Percentiles rank a stretch among this genome's conserved stretches.
Evolutionary conservation across 1,140 invertebrate genomes (phyloP).

Genomic region (Homarus americanus): DNA sequence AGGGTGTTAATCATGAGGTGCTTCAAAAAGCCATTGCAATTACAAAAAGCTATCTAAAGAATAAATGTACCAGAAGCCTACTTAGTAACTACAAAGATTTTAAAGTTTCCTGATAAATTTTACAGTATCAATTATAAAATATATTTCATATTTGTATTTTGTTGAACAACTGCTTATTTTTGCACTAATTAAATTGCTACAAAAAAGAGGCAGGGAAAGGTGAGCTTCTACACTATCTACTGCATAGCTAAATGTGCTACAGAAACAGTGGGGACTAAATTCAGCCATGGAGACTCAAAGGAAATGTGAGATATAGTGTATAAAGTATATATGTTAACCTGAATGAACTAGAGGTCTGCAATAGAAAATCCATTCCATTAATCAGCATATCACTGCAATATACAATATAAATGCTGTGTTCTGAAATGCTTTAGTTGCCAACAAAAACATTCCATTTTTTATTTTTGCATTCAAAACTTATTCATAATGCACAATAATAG

Average conservation of each 20-base stretch:
- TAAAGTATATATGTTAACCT: slow-evolving; percentile 14
- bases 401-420: neutral
- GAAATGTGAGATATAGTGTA: neutral
- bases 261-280: neutral
- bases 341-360: slow-evolving; percentile 56
- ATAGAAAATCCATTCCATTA: slow-evolving; percentile 57
- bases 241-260: neutral
- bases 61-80: neutral
- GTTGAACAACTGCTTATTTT: neutral
- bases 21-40: slow-evolving; percentile 6
- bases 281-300: slow-evolving; percentile 1
- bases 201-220: neutral
- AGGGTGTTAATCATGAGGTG: neutral
- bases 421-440: too few species aligned
- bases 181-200: neutral
- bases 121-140: neutral
- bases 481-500: too few species aligned
- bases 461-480: too few species aligned
- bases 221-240: neutral
- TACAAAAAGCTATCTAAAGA: neutral
- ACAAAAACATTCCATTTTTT: too few species aligned
- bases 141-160: neutral
- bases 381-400: neutral
- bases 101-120: neutral
- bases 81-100: neutral